These are phyloP conservation scores for Alethe diademata DNA, from an alignment of 2,113 vertebrate genomes.

Conservation along the genomic window DNA sequence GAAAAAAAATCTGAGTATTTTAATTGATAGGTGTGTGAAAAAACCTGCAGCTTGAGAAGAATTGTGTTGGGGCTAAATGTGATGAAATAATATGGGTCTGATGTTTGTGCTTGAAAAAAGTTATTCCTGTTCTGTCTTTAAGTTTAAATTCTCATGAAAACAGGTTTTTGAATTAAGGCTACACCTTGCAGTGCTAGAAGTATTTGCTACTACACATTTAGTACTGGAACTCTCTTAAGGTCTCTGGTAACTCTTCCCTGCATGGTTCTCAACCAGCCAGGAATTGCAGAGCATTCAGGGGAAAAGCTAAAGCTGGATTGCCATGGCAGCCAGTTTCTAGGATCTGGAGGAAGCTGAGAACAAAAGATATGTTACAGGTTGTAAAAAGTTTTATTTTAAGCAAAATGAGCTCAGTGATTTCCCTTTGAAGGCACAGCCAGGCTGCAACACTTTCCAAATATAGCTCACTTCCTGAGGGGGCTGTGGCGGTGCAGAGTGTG, in stretches of 20 bases:
- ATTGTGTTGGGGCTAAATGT: neutral
- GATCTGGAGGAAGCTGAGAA: conserved; percentile 1
- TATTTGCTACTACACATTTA: neutral
- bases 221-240: neutral
- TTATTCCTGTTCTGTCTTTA: neutral
- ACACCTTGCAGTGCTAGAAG: accelerated
- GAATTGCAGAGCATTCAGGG: neutral
- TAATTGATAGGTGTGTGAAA: neutral
- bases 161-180: neutral
- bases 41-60: neutral
- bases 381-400: conserved; percentile 11
- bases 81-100: neutral
- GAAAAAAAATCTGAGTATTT: neutral
- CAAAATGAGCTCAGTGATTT: neutral
- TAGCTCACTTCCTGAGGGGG: conserved; percentile 26
- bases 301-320: neutral
- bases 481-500: neutral
- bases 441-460: neutral
- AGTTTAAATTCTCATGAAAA: neutral
- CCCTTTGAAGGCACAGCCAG: neutral
- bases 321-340: neutral
- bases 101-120: neutral
- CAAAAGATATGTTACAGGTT: neutral
- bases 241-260: neutral
- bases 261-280: neutral